Evolutionary conservation across 2,797 vertebrate species (phyloP), one percentile per base, ranked within the genome.

Genomic region (Petrocephalus schoutedeni): DNA sequence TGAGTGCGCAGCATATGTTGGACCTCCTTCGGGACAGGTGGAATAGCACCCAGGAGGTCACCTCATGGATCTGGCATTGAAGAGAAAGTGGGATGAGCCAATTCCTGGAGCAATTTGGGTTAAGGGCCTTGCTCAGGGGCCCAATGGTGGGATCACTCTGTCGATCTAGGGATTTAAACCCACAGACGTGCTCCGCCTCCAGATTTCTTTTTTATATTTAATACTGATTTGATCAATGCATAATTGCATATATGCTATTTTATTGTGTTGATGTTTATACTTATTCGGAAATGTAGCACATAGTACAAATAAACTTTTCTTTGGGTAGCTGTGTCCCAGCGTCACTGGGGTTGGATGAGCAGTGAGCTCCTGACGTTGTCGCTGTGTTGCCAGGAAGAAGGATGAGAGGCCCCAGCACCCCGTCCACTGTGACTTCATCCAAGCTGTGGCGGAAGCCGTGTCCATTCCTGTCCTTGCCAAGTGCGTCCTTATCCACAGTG

Each of bases 391-490:
- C 92, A 99, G 98, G 96, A 97, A 96, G 91, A 99, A 97, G 91
- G 98, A 98, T 1, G 98, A 99, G 92, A 95, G 98, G 5, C 97
- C 97, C 74, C 94, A 97, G 82, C 97, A 99, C 85, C 97, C 97
- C 0, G 94, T 99, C 87, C 97, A 96, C 92, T 98, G 97, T 71
- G 97, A 99, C 74, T 95, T 96, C 91, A 98, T 99, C 54, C 96
- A 94, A 94, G 97, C 97, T 2, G 96, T 98, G 86, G 93, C 96
- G 67, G 92, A 94, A 90, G 95, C 96, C 0, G 93, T 99, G 74
- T 97, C 97, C 74, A 93, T 99, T 91, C 98, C 98, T 0, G 95
- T 99, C 88, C 98, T 99, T 88, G 97, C 98, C 89, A 99, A 99
- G 98, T 99, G 93, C 96, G 97, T 32, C 12, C 6, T 19, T 36